Base-by-base conservation (phyloP, 2,113 vertebrate genomes). In the Tetraodon nigroviridis region DNA sequence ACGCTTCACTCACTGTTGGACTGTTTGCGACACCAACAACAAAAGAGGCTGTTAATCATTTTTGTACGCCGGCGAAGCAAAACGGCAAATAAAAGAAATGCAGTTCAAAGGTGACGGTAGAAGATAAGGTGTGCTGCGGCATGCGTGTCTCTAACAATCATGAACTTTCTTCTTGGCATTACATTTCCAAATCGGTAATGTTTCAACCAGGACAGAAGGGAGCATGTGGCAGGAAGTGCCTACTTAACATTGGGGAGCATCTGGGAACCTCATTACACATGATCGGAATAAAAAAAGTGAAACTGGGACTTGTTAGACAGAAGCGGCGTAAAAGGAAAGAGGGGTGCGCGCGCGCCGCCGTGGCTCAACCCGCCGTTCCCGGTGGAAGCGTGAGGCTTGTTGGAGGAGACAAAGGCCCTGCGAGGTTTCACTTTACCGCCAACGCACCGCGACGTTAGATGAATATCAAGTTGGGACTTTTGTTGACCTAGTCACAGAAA, bases 221-320 rank as follows among this genome's bases (percentile, higher is more conserved):
- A 59, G 67, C 7, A 2, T 69, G 53, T 66, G 70, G 61, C 67
- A 76, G 74, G 76, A 83, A 80, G 69, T 19, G 40, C 69, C 62
- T 29, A 20, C 61, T 70, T 37, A 59, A 83, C 67, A 78, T 83
- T 52, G 47, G 42, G 63, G 48, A 73, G 61, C 77, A 81, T 83
- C 85, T 88, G 85, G 72, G 76, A 82, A 84, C 48, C 64, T 77
- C 65, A 86, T 88, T 76, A 71, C 22, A 61, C 49, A 73, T 50
- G 21, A 69, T 51, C 50, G 17, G 5, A n/a, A 53, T 54, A 73
- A 76, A 53, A 51, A 73, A 76, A 55, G 76, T 82, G 74, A 64
- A 68, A 67, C 58, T 41, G 46, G 32, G 14, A 58, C 59, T 69
- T 75, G 54, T 62, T 73, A 64, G 48, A 62, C 41, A 16, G 55